Evolutionary conservation across 1,140 invertebrate species (phyloP).

Genomic region (Pomacea maculata): DNA sequence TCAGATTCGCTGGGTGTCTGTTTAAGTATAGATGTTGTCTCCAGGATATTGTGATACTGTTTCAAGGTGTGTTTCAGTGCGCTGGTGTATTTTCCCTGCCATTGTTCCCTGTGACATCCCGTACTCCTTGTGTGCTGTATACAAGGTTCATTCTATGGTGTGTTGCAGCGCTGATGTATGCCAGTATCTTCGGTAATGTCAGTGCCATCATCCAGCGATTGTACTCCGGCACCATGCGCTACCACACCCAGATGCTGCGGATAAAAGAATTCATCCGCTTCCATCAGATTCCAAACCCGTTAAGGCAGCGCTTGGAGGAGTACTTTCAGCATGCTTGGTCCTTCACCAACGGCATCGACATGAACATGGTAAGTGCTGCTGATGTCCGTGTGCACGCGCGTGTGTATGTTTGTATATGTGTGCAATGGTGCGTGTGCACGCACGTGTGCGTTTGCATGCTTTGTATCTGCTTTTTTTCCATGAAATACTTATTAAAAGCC

Average conservation of each 20-base stretch:
- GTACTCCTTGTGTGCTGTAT: too few relatives aligned
- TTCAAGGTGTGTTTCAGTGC: too few relatives aligned
- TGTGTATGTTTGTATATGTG: slow-evolving; percentile 8
- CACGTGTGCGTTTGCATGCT: too few relatives aligned
- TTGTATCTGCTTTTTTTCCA: too few relatives aligned
- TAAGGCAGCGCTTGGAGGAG: slow-evolving; percentile 96
- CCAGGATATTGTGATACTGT: too few relatives aligned
- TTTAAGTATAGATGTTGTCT: too few relatives aligned
- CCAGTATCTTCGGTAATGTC: slow-evolving; percentile 99
- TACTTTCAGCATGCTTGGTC: slow-evolving; percentile 99
- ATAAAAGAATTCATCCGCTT: slow-evolving; percentile 98
- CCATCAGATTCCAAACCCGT: slow-evolving; percentile 97
- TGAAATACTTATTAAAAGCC: too few relatives aligned
- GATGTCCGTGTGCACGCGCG: not conserved
- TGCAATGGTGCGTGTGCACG: not conserved
- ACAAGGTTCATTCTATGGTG: not conserved
- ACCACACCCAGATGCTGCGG: slow-evolving; percentile 95
- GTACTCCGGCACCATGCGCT: slow-evolving; percentile 97
- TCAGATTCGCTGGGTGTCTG: too few relatives aligned
- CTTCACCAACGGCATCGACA: slow-evolving; percentile 99
- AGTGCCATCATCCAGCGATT: slow-evolving; percentile 98
- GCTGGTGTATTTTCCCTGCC: too few relatives aligned
- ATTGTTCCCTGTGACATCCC: too few relatives aligned
- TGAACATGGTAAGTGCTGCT: slow-evolving; percentile 79
- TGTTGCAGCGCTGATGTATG: slow-evolving; percentile 95